Conservation (phyloP, 2,797 vertebrate genomes). For the Arrhamphus sclerolepis region DNA sequence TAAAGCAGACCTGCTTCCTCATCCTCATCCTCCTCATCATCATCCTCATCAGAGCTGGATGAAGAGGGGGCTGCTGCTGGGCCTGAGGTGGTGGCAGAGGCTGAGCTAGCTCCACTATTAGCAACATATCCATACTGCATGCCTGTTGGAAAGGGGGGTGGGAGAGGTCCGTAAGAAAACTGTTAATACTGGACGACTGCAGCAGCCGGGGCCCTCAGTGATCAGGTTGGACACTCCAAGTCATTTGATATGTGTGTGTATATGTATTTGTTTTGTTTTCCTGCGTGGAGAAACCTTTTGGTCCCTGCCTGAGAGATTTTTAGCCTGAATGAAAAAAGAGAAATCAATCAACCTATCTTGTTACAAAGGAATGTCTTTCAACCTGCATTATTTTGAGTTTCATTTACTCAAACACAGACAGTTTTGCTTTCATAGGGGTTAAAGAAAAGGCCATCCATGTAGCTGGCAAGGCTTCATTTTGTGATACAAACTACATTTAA, state of each 20-base stretch:
- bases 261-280: background rate
- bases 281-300: background rate
- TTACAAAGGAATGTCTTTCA: too few relatives aligned
- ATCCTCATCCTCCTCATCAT: constrained; percentile 90
- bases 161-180: constrained; percentile 80
- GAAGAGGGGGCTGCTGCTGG: constrained; percentile 89
- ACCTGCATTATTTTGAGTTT: too few relatives aligned
- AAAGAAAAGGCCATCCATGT: background rate
- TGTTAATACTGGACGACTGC: constrained; percentile 71
- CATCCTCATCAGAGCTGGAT: constrained; percentile 95
- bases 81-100: constrained; percentile 89
- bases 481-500: background rate
- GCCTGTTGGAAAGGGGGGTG: constrained; percentile 85
- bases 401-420: background rate
- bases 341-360: too few relatives aligned
- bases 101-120: constrained; percentile 95
- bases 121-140: constrained; percentile 94
- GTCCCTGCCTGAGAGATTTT: too few relatives aligned
- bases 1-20: constrained; percentile 99
- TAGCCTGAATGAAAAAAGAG: too few relatives aligned
- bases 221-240: constrained; percentile 12
- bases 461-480: background rate
- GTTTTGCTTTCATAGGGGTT: background rate
- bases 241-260: background rate
- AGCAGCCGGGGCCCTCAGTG: constrained; percentile 44